Evolutionary conservation across 2,888 invertebrate species (phyloP).

Genomic region (Dolichomitus sp.): DNA sequence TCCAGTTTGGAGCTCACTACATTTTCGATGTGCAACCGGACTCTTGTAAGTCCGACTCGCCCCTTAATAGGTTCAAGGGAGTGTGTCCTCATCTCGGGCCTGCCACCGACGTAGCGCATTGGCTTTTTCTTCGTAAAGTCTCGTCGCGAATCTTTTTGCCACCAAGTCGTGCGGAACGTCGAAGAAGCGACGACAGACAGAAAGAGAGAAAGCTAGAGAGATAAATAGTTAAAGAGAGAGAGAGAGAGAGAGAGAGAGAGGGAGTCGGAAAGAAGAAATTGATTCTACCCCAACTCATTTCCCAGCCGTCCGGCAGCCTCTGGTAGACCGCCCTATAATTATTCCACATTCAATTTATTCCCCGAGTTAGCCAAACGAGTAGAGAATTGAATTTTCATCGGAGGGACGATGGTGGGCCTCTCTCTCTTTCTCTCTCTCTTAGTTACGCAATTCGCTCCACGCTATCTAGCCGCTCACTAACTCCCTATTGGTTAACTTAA

Average conservation of each 20-base stretch:
- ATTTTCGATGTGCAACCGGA: slow-evolving; percentile 12
- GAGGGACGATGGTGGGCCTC: slow-evolving; percentile 8
- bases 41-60: neutral
- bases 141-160: slow-evolving; percentile 45
- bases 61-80: slow-evolving; percentile 4
- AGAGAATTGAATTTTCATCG: slow-evolving; percentile 55
- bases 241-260: neutral
- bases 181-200: slow-evolving; percentile 22
- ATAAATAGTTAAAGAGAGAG: neutral
- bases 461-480: neutral
- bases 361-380: slow-evolving; percentile 57
- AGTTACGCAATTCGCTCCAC: slow-evolving; percentile 1
- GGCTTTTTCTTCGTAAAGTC: slow-evolving; percentile 34
- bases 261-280: slow-evolving; percentile 42
- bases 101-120: slow-evolving; percentile 9
- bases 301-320: slow-evolving; percentile 10
- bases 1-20: neutral
- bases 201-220: neutral
- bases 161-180: slow-evolving; percentile 51
- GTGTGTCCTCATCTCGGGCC: slow-evolving; percentile 5
- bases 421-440: neutral
- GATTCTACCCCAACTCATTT: slow-evolving; percentile 50
- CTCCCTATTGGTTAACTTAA: slow-evolving; percentile 34
- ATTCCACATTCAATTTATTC: slow-evolving; percentile 60
- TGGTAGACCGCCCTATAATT: slow-evolving; percentile 39